Conservation (phyloP, 2,113 vertebrate species). For the Thamnophis sirtalis region DNA sequence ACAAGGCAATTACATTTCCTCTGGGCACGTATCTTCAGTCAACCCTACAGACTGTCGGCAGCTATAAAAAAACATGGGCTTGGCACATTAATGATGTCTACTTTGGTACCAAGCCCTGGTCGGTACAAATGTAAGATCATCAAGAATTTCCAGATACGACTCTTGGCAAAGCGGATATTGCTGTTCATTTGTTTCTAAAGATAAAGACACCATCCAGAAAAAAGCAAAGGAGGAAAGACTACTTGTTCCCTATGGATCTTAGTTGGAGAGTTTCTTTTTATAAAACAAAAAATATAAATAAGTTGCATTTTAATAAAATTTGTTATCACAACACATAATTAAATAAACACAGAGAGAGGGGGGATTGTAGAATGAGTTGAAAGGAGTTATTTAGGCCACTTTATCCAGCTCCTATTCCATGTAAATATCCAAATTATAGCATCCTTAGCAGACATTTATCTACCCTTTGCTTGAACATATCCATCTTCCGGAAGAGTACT, state of each 20-base stretch:
- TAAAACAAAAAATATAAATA: background rate
- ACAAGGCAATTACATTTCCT: conserved; percentile 11
- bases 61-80: conserved; percentile 18
- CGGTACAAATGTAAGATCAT: background rate
- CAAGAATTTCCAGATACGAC: conserved; percentile 19
- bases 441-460: background rate
- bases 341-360: background rate
- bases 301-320: background rate
- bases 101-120: background rate
- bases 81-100: background rate
- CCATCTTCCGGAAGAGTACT: background rate
- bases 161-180: conserved; percentile 1
- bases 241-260: background rate
- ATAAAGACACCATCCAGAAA: background rate
- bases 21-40: conserved; percentile 5
- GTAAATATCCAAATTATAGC: background rate
- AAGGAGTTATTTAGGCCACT: background rate
- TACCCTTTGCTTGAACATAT: background rate
- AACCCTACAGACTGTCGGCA: conserved; percentile 15
- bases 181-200: conserved; percentile 1
- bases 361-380: background rate
- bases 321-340: background rate
- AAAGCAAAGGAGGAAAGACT: background rate
- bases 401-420: background rate
- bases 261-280: background rate